Evolutionary conservation across 1,140 invertebrate genomes (phyloP).

Genomic region (Drosophila kurseongensis): DNA sequence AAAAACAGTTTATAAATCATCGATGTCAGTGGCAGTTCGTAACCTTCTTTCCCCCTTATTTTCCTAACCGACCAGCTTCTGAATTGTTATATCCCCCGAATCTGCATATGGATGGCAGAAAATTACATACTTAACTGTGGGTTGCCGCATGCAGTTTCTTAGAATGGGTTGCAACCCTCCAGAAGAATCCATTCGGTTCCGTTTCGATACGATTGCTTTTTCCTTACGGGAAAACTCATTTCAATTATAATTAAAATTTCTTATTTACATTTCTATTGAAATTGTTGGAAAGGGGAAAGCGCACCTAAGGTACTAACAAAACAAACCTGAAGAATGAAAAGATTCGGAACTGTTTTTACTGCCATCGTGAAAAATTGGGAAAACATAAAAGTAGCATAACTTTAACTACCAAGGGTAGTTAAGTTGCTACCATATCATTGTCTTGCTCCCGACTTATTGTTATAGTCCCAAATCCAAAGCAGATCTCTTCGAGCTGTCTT

Average conservation of each 20-base stretch:
- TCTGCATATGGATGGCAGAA: slow-evolving; percentile 59
- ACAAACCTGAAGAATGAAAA: slow-evolving; percentile 35
- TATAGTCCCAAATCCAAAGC: slow-evolving; percentile 42
- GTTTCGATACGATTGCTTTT: slow-evolving; percentile 20
- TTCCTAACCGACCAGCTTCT: neutral
- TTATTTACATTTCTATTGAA: slow-evolving; percentile 82
- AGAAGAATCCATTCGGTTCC: slow-evolving; percentile 8
- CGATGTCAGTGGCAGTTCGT: slow-evolving; percentile 37
- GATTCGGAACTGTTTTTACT: slow-evolving; percentile 47
- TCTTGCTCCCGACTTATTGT: slow-evolving; percentile 31
- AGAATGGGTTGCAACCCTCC: slow-evolving; percentile 32
- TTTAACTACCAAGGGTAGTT: slow-evolving; percentile 48
- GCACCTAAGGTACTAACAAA: slow-evolving; percentile 46
- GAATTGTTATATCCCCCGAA: slow-evolving; percentile 18
- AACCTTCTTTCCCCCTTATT: neutral
- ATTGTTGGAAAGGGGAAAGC: slow-evolving; percentile 41
- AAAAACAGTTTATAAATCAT: slow-evolving; percentile 77
- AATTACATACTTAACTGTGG: slow-evolving; percentile 64
- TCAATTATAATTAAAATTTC: slow-evolving; percentile 82
- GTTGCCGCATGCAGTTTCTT: slow-evolving; percentile 67
- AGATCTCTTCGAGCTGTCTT: slow-evolving; percentile 40
- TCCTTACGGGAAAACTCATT: slow-evolving; percentile 55
- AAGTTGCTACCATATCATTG: slow-evolving; percentile 47
- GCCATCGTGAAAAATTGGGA: slow-evolving; percentile 69
- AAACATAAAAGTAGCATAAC: slow-evolving; percentile 64